Conservation (phyloP, 2,888 invertebrate genomes). For the Acanthosepion lycidas region DNA sequence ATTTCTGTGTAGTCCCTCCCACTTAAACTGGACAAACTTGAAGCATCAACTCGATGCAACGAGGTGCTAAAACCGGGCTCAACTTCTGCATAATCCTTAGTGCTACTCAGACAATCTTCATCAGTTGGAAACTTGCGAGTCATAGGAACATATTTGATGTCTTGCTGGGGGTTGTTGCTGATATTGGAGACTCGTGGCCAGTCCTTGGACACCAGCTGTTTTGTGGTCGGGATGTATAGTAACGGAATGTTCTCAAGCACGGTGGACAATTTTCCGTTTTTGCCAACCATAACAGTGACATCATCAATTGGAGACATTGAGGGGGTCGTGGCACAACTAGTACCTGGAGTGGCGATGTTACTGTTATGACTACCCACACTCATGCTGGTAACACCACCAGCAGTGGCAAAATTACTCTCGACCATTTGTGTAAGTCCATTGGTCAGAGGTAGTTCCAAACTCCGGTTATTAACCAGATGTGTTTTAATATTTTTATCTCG, state of each 20-base stretch:
- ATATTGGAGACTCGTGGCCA: background rate
- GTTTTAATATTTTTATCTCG: background rate
- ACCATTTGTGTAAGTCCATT: slow-evolving; percentile 39
- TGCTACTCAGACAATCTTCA: slow-evolving; percentile 45
- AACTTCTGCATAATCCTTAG: slow-evolving; percentile 44
- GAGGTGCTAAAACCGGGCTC: slow-evolving; percentile 55
- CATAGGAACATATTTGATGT: slow-evolving; percentile 47
- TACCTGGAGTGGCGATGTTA: background rate
- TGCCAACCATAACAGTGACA: slow-evolving; percentile 50
- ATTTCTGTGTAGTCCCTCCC: slow-evolving; percentile 56
- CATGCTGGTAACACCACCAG: background rate
- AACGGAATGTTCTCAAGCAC: slow-evolving; percentile 70
- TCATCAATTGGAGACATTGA: slow-evolving; percentile 47
- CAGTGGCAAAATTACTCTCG: slow-evolving; percentile 20
- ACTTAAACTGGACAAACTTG: slow-evolving; percentile 71
- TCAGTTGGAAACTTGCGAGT: slow-evolving; percentile 23
- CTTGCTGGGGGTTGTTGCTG: background rate
- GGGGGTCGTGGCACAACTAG: slow-evolving; percentile 41
- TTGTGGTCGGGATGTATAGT: slow-evolving; percentile 69
- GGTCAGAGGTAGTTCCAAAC: slow-evolving; percentile 41
- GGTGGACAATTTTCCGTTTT: slow-evolving; percentile 66
- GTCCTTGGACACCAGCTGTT: slow-evolving; percentile 61
- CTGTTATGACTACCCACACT: slow-evolving; percentile 35
- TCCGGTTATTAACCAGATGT: slow-evolving; percentile 2
- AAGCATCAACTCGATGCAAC: slow-evolving; percentile 62